Evolutionary conservation across 92 coral and sea anemone genomes (phyloP), one percentile per base, ranked within the genome.

Genomic region (Actinostola sp.): DNA sequence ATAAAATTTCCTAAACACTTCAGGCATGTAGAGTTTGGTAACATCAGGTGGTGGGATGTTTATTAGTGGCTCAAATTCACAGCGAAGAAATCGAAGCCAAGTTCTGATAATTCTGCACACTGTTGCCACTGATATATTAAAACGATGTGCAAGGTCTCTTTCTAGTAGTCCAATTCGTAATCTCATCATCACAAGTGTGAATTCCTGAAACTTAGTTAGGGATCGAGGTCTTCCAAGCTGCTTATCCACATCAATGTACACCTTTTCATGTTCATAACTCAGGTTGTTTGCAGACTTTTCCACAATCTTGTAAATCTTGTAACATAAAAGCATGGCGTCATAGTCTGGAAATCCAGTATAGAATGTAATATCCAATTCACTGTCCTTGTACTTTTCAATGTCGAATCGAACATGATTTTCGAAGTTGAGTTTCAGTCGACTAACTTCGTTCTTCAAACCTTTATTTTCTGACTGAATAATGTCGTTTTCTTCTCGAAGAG

Each of bases 21-120:
- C 67, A 36, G 88, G 79, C 88, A 83, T 83, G 72, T 82, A 66
- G n/a, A 58, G 72, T 51, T 76, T 83, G 26, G 71, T 71, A n/a
- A 67, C 66, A 25, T 76, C 83, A 49, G 66, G 66, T 43, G 73
- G 46, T 60, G 88, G 88, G 54, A 72, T 66, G 26, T 62, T 36
- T 30, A 82, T 68, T 35, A 76, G 86, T 73, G 80, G 86, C 55
- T 76, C 78, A 29, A 77, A 61, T 46, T 77, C 80, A 28, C 49
- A 59, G 69, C 70, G 58, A 54, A 82, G 71, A 70, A 82, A 82
- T 48, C 83, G 56, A 31, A 82, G 19, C 78, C 83, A 82, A 31
- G 83, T 52, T 41, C 75, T 28, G 19, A 42, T 23, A 45, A 84
- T 61, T 43, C 56, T 73, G 36, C 74, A 82, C 33, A 82, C 75